These are phyloP conservation scores for Apoda limacodes DNA, from an alignment of 2,888 invertebrate species.

Conservation along the genomic window DNA sequence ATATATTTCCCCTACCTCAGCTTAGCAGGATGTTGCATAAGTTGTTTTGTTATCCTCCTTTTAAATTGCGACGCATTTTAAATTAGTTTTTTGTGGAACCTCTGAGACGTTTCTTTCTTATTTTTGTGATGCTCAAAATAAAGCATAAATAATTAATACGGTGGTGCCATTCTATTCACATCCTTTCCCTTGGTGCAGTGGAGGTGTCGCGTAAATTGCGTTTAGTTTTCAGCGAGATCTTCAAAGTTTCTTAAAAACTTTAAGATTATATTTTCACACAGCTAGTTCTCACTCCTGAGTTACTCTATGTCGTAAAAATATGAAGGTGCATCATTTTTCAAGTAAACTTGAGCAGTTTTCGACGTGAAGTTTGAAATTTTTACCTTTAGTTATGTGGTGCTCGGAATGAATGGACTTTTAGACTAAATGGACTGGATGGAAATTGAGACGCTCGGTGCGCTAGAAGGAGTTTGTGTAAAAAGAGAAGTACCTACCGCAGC, in stretches of 20 bases:
- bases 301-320: constrained; percentile 8
- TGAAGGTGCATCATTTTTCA: constrained; percentile 42
- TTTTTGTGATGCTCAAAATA: too few relatives aligned
- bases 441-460: constrained; percentile 39
- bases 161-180: too few relatives aligned
- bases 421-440: constrained; percentile 46
- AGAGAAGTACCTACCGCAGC: too few relatives aligned
- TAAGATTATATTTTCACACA: constrained; percentile 41
- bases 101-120: constrained; percentile 31
- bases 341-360: constrained; percentile 36
- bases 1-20: constrained; percentile 39
- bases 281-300: constrained; percentile 32
- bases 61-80: constrained; percentile 55
- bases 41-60: constrained; percentile 60
- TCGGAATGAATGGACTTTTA: constrained; percentile 48
- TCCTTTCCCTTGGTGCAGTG: too few relatives aligned
- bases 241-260: constrained; percentile 39
- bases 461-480: too few relatives aligned
- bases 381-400: too few relatives aligned
- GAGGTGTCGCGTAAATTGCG: too few relatives aligned
- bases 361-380: constrained; percentile 34
- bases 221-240: too few relatives aligned
- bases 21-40: constrained; percentile 67
- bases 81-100: constrained; percentile 57
- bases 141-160: too few relatives aligned